Evolutionary conservation across 2,888 invertebrate genomes (phyloP), one percentile per base, ranked within the genome.

Genomic region (Pharmacophagus antenor): DNA sequence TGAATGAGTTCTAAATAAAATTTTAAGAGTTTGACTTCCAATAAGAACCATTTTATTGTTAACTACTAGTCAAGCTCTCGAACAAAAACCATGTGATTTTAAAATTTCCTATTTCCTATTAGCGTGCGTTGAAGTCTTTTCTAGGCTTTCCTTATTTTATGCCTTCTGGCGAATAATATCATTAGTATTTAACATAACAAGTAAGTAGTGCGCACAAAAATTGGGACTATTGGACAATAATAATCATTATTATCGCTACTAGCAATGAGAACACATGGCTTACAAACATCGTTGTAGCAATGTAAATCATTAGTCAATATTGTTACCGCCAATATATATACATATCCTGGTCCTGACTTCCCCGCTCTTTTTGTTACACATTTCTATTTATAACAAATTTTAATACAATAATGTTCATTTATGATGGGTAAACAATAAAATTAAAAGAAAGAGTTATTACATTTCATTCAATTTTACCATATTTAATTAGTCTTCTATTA

Each of bases 71-170:
- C 18, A 31, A 18, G 20, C 46, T 31, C 20, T 27, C 25, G 31
- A 50, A 51, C 10, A 17, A 31, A n/a, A 55, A 18, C 4, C 15
- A n/a, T 47, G 23, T 21, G n/a, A 22, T 27, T 21, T 22, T 8
- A 42, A 49, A n/a, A 52, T 20, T 31, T 37, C 20, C 22, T 44
- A 25, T 37, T 50, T 62, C 22, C 42, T 59, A 52, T 62, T 63
- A 62, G 58, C 72, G 76, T 84, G 85, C 88, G 88, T 88, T 88
- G 85, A 88, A 80, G 82, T 88, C 88, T 88, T 88, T 86, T 82
- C 64, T 68, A 70, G 65, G 69, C 65, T 69, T 72, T 67, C 54
- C 47, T 22, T 58, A 54, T 55, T 41, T 50, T 51, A 61, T 49
- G 49, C 41, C n/a, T 56, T 17, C 42, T 25, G 0, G 15, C 12